These are phyloP conservation scores for Craseonycteris thonglongyai DNA, from an alignment of 2,113 vertebrate genomes.

Conservation along the genomic window DNA sequence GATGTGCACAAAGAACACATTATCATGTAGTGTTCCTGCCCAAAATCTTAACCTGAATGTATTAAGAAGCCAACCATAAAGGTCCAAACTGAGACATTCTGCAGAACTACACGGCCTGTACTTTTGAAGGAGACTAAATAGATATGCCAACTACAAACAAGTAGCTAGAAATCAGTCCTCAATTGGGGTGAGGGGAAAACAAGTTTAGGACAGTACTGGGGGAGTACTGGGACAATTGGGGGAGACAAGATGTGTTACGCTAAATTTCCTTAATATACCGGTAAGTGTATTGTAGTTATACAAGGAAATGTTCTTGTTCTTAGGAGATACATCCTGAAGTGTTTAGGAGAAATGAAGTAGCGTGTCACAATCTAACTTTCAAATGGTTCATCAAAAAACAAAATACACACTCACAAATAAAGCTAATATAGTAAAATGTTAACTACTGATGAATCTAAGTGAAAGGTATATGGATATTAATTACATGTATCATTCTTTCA, in stretches of 20 bases:
- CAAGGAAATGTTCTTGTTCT: not conserved
- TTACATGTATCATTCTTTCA: not conserved
- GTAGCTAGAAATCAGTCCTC: not conserved
- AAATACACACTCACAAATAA: not conserved
- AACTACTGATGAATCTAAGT: constrained; percentile 18
- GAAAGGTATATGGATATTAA: not conserved
- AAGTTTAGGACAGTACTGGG: not conserved
- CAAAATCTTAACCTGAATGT: constrained; percentile 10
- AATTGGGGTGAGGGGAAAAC: accelerated
- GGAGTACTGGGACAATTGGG: not conserved
- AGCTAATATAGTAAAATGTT: not conserved
- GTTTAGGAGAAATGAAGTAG: not conserved
- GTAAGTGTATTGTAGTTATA: not conserved
- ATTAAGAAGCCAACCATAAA: not conserved
- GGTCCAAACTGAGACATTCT: not conserved
- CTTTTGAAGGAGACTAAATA: not conserved
- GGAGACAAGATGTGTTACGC: not conserved
- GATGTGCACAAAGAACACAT: not conserved
- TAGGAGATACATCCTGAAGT: not conserved
- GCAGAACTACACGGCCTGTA: not conserved
- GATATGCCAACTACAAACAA: not conserved
- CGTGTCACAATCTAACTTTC: not conserved
- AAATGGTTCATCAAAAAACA: not conserved
- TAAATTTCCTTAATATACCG: not conserved
- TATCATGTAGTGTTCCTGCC: not conserved